Base-by-base conservation (phyloP, 2,888 invertebrate species). In the Papilio demoleus region DNA sequence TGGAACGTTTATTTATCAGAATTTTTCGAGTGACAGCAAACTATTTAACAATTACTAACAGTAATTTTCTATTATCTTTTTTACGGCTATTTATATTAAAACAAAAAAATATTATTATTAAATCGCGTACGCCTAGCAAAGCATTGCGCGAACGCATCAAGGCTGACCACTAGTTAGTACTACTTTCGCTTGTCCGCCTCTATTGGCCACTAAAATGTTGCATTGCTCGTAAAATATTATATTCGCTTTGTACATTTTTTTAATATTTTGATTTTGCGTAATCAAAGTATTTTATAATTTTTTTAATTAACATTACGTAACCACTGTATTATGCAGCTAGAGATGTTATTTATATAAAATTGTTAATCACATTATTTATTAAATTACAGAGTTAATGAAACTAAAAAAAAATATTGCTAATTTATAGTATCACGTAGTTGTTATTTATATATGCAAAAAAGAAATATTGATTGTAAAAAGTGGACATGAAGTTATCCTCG, bases 151-250 rank as follows among this genome's bases (percentile, higher is more conserved):
- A 74, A 78, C 76, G 75, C 74, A 76, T 77, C 90, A 91, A 91
- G 91, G 91, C 81, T 86, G 88, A 77, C 91, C 77, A 81, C 85
- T 83, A 74, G 75, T 73, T 74, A 78, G 82, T 81, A 85, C 89
- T 82, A 90, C 90, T 90, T 90, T 90, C 91, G 88, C 88, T 87
- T 80, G 73, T 66, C 56, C 69, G 70, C 27, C 75, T 74, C 78
- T 74, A 73, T 71, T 67, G 72, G 73, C 73, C 73, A 71, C 77
- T 82, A 84, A 82, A 82, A 81, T 81, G 79, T 76, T 76, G 72
- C 79, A 74, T 72, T 68, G 45, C 63, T 27, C 56, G 59, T 64
- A 45, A 53, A 67, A 62, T 63, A 60, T 64, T 50, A 17, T 17
- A 47, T 47, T 47, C 19, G 27, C 63, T 62, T 59, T 38, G 11